phyloP scores from a whole-genome alignment of 37 sponge, comb jelly and placozoan genomes.

The Cliona cf. orientalis region DNA sequence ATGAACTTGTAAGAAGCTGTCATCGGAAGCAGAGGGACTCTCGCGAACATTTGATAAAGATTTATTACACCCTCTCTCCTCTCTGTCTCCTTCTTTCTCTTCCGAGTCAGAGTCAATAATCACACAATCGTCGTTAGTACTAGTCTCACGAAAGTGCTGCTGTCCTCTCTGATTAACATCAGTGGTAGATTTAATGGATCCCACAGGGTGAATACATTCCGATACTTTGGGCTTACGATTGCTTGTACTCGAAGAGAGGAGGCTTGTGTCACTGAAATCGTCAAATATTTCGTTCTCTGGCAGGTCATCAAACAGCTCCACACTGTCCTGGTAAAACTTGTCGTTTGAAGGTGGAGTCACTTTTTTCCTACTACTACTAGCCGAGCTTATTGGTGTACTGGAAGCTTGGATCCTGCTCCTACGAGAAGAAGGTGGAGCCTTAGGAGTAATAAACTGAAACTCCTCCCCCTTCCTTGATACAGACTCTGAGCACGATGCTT shows the following conservation, averaged over 20 bases:
- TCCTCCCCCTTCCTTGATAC: neutral
- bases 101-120: conserved; percentile 53
- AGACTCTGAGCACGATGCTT: neutral
- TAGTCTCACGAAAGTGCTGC: neutral
- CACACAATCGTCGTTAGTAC: conserved; percentile 1
- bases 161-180: neutral
- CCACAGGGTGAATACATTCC: too few species aligned
- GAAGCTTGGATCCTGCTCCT: neutral
- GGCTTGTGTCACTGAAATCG: conserved; percentile 4
- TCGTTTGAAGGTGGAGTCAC: neutral
- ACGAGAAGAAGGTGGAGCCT: conserved; percentile 1
- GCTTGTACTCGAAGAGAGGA: neutral
- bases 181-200: neutral
- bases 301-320: conserved; percentile 38
- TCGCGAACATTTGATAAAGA: neutral
- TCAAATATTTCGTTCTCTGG: conserved; percentile 21
- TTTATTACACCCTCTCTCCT: neutral
- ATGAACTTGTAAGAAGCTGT: conserved; percentile 28
- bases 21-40: conserved; percentile 4
- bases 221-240: too few species aligned
- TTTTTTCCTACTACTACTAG: neutral
- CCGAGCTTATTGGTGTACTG: neutral
- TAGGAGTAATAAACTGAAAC: conserved; percentile 26
- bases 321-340: neutral
- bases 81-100: neutral